phyloP scores from a whole-genome alignment of 1,140 invertebrate species.

The Rhopalosiphum maidis region DNA sequence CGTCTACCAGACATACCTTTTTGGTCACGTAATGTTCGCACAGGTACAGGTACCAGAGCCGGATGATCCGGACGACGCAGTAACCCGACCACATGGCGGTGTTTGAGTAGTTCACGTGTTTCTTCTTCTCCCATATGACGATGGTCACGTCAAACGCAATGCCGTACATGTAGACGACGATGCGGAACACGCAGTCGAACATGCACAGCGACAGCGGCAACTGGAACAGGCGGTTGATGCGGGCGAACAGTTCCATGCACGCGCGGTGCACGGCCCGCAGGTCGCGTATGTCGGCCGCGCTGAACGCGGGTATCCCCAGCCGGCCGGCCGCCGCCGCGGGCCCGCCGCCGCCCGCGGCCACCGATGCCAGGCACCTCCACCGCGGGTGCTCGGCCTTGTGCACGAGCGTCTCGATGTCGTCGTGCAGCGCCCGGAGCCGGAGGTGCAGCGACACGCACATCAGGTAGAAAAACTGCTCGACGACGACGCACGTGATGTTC shows the following conservation, averaged over 20 bases:
- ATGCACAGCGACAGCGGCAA: constrained; percentile 13
- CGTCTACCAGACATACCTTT: neutral
- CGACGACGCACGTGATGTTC: constrained; percentile 36
- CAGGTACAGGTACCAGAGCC: constrained; percentile 16
- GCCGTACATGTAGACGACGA: constrained; percentile 21
- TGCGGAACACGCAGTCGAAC: constrained; percentile 29
- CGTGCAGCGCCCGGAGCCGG: neutral
- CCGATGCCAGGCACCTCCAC: neutral
- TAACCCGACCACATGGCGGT: neutral
- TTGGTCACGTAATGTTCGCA: constrained; percentile 37
- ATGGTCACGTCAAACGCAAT: constrained; percentile 37
- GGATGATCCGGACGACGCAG: neutral
- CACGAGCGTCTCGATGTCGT: neutral
- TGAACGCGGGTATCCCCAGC: constrained; percentile 37
- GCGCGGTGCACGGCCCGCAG: constrained; percentile 11
- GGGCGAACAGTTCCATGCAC: constrained; percentile 42
- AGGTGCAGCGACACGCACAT: constrained; percentile 35
- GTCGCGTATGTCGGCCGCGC: neutral
- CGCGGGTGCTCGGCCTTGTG: constrained; percentile 10
- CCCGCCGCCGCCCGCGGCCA: neutral
- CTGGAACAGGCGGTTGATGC: constrained; percentile 34
- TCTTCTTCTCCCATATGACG: constrained; percentile 28
- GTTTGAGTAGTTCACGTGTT: neutral
- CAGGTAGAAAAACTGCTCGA: constrained; percentile 50
- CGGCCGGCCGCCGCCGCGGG: neutral